Percentiles rank a stretch among this genome's conserved stretches.
Evolutionary conservation across 2,888 invertebrate species (phyloP).

Genomic region (Dinocampus coccinellae): DNA sequence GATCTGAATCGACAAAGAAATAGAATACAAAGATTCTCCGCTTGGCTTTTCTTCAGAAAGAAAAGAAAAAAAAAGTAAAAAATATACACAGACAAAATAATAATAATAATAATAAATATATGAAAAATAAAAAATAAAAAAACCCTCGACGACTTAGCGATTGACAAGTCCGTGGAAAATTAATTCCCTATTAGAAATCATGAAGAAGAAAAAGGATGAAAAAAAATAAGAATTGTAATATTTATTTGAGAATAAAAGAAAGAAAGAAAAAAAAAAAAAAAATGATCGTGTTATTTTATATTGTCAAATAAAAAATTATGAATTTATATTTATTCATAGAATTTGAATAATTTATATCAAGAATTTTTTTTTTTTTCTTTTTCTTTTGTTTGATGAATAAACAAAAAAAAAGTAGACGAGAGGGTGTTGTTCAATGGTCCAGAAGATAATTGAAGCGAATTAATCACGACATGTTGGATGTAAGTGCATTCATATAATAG

Average conservation of each 20-base stretch:
- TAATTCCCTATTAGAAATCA: constrained; percentile 16
- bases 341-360: too few species aligned
- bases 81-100: background rate
- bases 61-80: background rate
- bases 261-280: too few species aligned
- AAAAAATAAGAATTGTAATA: background rate
- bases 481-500: constrained; percentile 27
- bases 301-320: too few species aligned
- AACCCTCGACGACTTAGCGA: background rate
- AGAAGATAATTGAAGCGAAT: constrained; percentile 47
- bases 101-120: background rate
- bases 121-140: background rate
- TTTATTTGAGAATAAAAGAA: too few species aligned
- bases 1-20: background rate
- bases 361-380: too few species aligned
- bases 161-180: constrained; percentile 27
- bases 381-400: too few species aligned
- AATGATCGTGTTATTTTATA: too few species aligned
- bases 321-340: background rate
- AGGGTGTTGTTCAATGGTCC: constrained; percentile 34
- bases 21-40: background rate
- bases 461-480: constrained; percentile 44
- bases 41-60: background rate
- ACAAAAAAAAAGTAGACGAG: background rate
- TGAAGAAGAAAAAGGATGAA: background rate